Evolutionary conservation across 2,888 invertebrate species (phyloP).

Genomic region (Drosophila fulvimacula): DNA sequence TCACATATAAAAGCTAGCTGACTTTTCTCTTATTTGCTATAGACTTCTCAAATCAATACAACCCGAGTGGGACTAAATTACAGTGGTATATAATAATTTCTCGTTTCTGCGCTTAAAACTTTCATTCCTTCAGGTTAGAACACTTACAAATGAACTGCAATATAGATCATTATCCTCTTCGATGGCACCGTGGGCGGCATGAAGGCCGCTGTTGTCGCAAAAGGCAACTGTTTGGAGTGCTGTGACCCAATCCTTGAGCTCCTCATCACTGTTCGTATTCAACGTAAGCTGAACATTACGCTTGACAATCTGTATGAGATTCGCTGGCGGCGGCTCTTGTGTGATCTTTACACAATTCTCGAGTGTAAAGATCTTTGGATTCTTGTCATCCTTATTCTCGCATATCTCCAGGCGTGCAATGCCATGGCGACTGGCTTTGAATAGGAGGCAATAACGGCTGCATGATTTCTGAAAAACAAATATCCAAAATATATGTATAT

Average conservation of each 20-base stretch:
- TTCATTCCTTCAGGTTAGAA: neutral
- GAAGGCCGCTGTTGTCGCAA: slow-evolving; percentile 87
- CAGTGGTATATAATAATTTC: neutral
- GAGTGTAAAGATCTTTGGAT: slow-evolving; percentile 92
- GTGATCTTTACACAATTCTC: slow-evolving; percentile 95
- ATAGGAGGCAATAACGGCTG: slow-evolving; percentile 88
- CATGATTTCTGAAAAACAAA: slow-evolving; percentile 89
- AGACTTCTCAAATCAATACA: neutral
- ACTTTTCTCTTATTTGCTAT: neutral
- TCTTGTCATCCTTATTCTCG: slow-evolving; percentile 91
- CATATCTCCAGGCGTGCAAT: slow-evolving; percentile 94
- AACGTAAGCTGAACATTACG: slow-evolving; percentile 89
- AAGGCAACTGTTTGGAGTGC: slow-evolving; percentile 93
- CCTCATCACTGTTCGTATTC: slow-evolving; percentile 87
- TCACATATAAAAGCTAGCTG: too few species aligned
- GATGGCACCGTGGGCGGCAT: slow-evolving; percentile 85
- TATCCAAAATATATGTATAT: neutral
- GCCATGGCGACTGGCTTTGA: slow-evolving; percentile 93
- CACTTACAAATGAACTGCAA: slow-evolving; percentile 89
- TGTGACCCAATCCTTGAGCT: slow-evolving; percentile 91
- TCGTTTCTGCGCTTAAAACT: neutral
- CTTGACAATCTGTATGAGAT: slow-evolving; percentile 89
- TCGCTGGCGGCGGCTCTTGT: slow-evolving; percentile 87
- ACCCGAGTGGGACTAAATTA: too few species aligned
- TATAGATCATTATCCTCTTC: slow-evolving; percentile 96